Conservation (phyloP, 2,888 invertebrate genomes). For the Drosophila acutilabella region DNA sequence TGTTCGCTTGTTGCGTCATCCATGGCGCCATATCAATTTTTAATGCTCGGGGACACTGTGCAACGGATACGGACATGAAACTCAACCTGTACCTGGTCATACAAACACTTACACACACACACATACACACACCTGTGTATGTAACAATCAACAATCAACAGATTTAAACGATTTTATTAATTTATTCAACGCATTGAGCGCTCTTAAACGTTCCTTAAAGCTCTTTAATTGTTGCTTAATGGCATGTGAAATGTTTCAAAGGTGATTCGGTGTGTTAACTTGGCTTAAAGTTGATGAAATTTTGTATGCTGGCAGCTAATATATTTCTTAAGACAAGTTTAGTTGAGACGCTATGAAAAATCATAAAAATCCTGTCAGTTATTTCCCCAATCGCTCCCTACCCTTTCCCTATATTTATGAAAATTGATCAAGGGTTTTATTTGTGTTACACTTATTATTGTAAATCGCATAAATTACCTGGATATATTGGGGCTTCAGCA, state of each 20-base stretch:
- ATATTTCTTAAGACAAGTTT: not conserved
- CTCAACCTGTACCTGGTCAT: not conserved
- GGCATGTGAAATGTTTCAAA: constrained; percentile 6
- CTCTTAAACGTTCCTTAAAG: constrained; percentile 48
- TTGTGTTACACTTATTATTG: constrained; percentile 28
- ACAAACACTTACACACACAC: too few species aligned
- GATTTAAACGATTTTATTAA: constrained; percentile 74
- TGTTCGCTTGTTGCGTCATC: constrained; percentile 48
- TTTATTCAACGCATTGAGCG: constrained; percentile 59
- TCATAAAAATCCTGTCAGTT: too few species aligned
- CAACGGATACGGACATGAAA: constrained; percentile 17
- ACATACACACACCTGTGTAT: too few species aligned
- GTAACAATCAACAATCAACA: constrained; percentile 73
- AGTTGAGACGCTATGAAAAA: too few species aligned
- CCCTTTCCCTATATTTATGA: constrained; percentile 9
- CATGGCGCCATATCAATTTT: constrained; percentile 62
- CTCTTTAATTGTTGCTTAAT: constrained; percentile 50
- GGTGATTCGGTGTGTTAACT: not conserved
- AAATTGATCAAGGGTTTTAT: constrained; percentile 42
- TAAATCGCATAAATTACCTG: constrained; percentile 65
- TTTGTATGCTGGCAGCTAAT: not conserved
- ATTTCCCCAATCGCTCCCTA: too few species aligned
- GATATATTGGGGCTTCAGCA: constrained; percentile 1
- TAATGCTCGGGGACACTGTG: constrained; percentile 46
- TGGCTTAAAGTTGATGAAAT: not conserved